Conservation (phyloP, 2,888 invertebrate genomes). For the Artemia sinica region DNA sequence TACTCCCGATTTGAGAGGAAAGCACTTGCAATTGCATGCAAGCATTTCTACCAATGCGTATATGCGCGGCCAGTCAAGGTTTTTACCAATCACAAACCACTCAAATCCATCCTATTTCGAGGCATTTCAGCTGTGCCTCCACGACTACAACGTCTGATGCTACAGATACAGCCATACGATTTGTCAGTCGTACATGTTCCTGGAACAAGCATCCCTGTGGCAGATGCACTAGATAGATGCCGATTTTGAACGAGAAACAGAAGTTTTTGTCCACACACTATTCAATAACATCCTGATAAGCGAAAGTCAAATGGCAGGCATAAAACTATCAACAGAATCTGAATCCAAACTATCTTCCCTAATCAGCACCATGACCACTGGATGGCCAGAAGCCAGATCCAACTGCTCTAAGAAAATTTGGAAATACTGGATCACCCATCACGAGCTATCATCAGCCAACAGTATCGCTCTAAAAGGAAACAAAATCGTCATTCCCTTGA, state of each 20-base stretch:
- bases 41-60: no score
- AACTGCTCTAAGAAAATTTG: neutral
- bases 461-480: slow-evolving; percentile 17
- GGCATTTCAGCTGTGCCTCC: neutral
- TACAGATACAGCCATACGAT: neutral
- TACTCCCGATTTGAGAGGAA: no score
- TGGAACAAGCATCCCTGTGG: slow-evolving; percentile 13
- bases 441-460: slow-evolving; percentile 5
- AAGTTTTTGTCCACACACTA: neutral
- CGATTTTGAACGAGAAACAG: neutral
- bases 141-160: neutral
- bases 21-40: no score
- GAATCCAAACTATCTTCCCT: neutral
- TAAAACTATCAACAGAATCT: neutral
- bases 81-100: no score
- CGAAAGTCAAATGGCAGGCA: neutral
- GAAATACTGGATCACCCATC: slow-evolving; percentile 15
- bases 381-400: neutral
- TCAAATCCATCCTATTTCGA: no score
- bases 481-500: slow-evolving; percentile 20
- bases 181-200: neutral
- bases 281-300: neutral
- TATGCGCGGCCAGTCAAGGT: no score
- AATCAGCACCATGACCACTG: neutral
- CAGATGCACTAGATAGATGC: neutral